Conservation (phyloP, 2,113 vertebrate species). For the Hydropotes inermis region DNA sequence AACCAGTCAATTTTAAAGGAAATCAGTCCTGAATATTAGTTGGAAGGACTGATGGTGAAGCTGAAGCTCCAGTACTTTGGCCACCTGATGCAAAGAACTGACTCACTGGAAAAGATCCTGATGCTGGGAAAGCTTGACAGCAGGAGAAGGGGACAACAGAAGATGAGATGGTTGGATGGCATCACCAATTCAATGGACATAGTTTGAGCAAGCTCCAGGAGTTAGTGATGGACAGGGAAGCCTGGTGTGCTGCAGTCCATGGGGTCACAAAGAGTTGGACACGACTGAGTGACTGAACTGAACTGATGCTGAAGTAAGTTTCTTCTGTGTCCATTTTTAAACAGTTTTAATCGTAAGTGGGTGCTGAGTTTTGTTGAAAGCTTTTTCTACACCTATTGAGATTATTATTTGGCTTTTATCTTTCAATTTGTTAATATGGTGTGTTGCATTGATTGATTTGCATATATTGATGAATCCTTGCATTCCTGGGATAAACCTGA, state of each 20-base stretch:
- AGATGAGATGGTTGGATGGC: neutral
- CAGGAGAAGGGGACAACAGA: neutral
- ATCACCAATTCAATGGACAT: neutral
- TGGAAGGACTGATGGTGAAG: neutral
- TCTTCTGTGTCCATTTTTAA: neutral
- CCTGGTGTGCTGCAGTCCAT: neutral
- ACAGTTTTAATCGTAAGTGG: neutral
- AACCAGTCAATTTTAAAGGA: neutral
- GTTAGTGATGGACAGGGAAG: neutral
- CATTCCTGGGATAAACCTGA: neutral
- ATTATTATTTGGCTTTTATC: neutral
- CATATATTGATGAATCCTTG: neutral
- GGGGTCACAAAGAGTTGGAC: neutral
- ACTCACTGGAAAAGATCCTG: neutral
- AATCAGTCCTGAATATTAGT: neutral
- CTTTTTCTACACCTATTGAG: neutral
- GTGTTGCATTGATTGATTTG: neutral
- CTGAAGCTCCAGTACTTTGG: neutral
- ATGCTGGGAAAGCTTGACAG: neutral
- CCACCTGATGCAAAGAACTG: neutral
- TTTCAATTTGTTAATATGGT: neutral
- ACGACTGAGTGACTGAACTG: neutral
- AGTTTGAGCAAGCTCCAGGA: neutral
- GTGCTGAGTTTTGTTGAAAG: neutral
- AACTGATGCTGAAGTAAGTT: neutral